phyloP scores from a whole-genome alignment of 2,888 invertebrate species.

The Brachycybe producta region DNA sequence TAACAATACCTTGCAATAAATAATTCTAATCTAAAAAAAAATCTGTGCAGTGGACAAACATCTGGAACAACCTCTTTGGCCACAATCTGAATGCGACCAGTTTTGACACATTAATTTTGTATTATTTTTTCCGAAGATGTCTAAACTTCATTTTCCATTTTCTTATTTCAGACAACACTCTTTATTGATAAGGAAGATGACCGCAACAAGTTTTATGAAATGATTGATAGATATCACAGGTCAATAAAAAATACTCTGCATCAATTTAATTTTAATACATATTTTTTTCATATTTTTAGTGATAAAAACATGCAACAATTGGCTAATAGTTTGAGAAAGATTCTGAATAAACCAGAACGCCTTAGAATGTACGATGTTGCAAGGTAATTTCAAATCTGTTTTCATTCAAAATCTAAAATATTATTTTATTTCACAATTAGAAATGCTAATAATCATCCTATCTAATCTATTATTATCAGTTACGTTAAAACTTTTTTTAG shows the following conservation, averaged over 20 bases:
- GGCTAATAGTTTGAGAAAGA: background rate
- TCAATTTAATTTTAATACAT: constrained; percentile 2
- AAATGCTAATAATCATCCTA: too few species aligned
- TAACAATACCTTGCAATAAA: too few species aligned
- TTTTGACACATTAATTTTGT: too few species aligned
- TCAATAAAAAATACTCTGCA: background rate
- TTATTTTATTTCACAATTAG: too few species aligned
- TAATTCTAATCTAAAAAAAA: too few species aligned
- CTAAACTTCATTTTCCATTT: background rate
- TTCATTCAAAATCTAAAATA: too few species aligned
- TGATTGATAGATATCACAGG: background rate
- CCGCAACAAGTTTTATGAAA: background rate
- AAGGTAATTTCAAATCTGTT: constrained; percentile 3
- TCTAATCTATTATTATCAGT: too few species aligned
- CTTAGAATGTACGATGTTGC: constrained; percentile 10
- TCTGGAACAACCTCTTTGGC: too few species aligned
- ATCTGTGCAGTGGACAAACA: too few species aligned
- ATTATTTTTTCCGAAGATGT: background rate
- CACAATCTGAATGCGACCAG: too few species aligned
- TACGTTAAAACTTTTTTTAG: too few species aligned
- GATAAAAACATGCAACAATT: constrained; percentile 1
- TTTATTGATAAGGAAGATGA: constrained; percentile 3
- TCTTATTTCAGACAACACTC: background rate
- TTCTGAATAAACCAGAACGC: constrained; percentile 6
- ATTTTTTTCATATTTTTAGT: background rate